A percentile compares a stretch with the other conserved stretches of the same genome.
These are phyloP conservation scores for Chesias legatella DNA, from an alignment of 2,888 invertebrate genomes.

Conservation along the genomic window DNA sequence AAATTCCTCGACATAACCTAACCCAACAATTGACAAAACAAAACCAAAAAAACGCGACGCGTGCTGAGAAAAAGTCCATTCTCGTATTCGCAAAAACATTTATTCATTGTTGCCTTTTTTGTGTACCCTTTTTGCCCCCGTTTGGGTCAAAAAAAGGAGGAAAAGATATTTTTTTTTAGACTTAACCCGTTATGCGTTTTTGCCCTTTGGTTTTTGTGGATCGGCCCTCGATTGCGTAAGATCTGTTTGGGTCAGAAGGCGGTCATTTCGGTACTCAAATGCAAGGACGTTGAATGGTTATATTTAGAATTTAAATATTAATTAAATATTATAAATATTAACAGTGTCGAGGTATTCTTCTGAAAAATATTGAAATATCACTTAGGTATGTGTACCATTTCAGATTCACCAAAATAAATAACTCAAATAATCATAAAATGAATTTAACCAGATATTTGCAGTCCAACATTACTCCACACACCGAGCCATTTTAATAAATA, in stretches of 20 bases:
- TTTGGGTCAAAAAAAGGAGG: slow-evolving; percentile 52
- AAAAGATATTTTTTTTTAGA: slow-evolving; percentile 46
- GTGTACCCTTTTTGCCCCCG: slow-evolving; percentile 63
- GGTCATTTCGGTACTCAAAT: slow-evolving; percentile 25
- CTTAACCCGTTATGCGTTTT: slow-evolving; percentile 70
- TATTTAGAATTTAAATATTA: neutral
- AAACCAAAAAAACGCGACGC: slow-evolving; percentile 60
- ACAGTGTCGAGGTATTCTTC: too few relatives aligned
- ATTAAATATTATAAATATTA: too few relatives aligned
- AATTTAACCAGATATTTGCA: too few relatives aligned
- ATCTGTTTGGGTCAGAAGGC: slow-evolving; percentile 36
- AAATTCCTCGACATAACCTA: slow-evolving; percentile 45
- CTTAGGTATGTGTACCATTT: too few relatives aligned
- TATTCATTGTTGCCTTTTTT: slow-evolving; percentile 65
- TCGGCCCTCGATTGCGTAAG: slow-evolving; percentile 49
- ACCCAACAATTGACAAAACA: slow-evolving; percentile 53
- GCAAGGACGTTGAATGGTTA: slow-evolving; percentile 13
- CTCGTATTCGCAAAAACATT: slow-evolving; percentile 71
- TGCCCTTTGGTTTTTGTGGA: slow-evolving; percentile 51
- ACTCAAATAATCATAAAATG: too few relatives aligned
- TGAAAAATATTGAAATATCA: too few relatives aligned
- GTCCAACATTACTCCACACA: too few relatives aligned
- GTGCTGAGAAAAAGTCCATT: slow-evolving; percentile 69
- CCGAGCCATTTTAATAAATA: too few relatives aligned
- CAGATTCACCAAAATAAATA: too few relatives aligned